A percentile compares a stretch with the other conserved stretches of the same genome.
phyloP scores from a whole-genome alignment of 1,140 invertebrate genomes.

The Mycetomoellerius zeteki region DNA sequence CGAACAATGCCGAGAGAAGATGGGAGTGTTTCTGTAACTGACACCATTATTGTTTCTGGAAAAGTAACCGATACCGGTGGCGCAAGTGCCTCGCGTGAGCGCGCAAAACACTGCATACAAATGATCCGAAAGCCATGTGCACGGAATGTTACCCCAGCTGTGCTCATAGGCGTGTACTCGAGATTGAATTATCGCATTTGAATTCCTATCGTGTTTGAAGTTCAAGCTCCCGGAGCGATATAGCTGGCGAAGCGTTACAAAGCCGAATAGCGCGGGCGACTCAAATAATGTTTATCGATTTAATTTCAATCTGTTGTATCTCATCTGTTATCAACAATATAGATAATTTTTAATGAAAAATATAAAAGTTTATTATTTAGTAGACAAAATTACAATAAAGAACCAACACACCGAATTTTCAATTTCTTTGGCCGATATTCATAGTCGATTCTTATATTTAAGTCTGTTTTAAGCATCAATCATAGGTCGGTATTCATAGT shows the following conservation, averaged over 20 bases:
- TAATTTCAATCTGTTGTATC: neutral
- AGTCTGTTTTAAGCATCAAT: too few species aligned
- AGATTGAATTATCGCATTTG: slow-evolving; percentile 58
- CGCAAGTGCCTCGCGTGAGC: slow-evolving; percentile 57
- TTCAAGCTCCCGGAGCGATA: slow-evolving; percentile 30
- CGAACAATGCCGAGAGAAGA: neutral
- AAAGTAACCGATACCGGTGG: slow-evolving; percentile 41
- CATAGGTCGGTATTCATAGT: too few species aligned
- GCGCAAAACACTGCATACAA: slow-evolving; percentile 63
- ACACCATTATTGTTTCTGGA: slow-evolving; percentile 60
- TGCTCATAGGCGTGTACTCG: slow-evolving; percentile 54
- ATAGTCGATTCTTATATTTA: too few species aligned
- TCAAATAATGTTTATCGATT: neutral
- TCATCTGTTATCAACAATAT: neutral
- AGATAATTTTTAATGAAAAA: neutral
- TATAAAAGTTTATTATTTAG: neutral
- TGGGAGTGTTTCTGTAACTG: slow-evolving; percentile 11
- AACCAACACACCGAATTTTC: too few species aligned
- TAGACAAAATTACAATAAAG: neutral
- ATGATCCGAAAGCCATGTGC: slow-evolving; percentile 63
- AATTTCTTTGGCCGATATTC: neutral
- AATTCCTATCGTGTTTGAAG: slow-evolving; percentile 57
- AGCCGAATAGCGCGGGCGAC: neutral
- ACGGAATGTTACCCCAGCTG: slow-evolving; percentile 59
- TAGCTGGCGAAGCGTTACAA: neutral